A percentile compares a stretch with the other conserved stretches of the same genome.
phyloP scores from a whole-genome alignment of 2,888 invertebrate species.

The Phyllotreta striolata region DNA sequence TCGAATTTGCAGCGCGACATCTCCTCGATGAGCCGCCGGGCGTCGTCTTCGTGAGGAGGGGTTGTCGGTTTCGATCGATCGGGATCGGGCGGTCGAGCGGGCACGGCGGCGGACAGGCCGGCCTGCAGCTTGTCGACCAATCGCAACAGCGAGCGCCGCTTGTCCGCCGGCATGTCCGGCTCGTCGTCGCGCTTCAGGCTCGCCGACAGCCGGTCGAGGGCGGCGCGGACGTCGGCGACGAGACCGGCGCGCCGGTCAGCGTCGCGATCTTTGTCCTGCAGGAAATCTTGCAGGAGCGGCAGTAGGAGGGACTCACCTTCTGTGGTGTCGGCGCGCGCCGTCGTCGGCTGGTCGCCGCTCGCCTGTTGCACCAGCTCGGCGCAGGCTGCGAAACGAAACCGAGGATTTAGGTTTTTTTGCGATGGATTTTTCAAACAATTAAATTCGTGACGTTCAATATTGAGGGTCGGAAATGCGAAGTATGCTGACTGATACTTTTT shows the following conservation, averaged over 20 bases:
- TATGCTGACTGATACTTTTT: too few relatives aligned
- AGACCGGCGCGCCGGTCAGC: conserved; percentile 71
- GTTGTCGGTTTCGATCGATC: conserved; percentile 63
- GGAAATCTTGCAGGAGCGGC: conserved; percentile 72
- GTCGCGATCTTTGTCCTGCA: conserved; percentile 65
- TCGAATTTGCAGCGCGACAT: conserved; percentile 61
- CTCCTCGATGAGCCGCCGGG: conserved; percentile 77
- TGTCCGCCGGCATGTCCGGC: conserved; percentile 67
- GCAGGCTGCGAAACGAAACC: conserved; percentile 60
- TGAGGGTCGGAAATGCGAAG: too few relatives aligned
- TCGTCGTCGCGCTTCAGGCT: conserved; percentile 61
- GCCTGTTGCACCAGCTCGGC: conserved; percentile 64
- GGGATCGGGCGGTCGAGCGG: conserved; percentile 48
- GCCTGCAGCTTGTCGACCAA: conserved; percentile 77
- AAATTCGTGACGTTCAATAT: too few relatives aligned
- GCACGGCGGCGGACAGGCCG: conserved; percentile 52
- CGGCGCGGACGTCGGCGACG: conserved; percentile 64
- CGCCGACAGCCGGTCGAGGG: conserved; percentile 57
- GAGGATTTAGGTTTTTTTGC: not conserved
- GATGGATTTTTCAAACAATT: not conserved
- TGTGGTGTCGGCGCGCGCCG: conserved; percentile 52
- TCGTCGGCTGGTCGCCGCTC: conserved; percentile 47
- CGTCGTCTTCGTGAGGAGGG: too few relatives aligned
- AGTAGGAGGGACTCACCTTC: conserved; percentile 81
- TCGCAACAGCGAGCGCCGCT: conserved; percentile 77